Evolutionary conservation across 2,888 invertebrate genomes (phyloP).

Genomic region (Unio pictorum): DNA sequence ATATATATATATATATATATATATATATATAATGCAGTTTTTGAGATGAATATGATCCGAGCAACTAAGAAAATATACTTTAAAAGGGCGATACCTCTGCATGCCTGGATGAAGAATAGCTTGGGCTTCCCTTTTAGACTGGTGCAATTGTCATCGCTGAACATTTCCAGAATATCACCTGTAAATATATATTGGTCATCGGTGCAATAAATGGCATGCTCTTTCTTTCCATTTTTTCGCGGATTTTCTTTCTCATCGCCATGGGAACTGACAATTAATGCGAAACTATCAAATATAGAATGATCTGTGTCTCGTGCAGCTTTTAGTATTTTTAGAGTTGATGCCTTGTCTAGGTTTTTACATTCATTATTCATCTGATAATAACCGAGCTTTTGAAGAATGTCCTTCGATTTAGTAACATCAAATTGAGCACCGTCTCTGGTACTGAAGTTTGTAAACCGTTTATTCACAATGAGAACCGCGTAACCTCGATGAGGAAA

Average conservation of each 20-base stretch:
- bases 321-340: background rate
- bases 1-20: too few species aligned
- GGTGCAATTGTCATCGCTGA: constrained; percentile 14
- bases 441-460: background rate
- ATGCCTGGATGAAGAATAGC: constrained; percentile 11
- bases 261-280: constrained; percentile 12
- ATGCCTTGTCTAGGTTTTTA: constrained; percentile 2
- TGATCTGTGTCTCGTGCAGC: constrained; percentile 5
- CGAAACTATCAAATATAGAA: constrained; percentile 9
- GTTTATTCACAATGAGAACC: constrained; percentile 9
- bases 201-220: constrained; percentile 9
- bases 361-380: background rate
- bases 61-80: too few species aligned
- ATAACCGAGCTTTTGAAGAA: constrained; percentile 8
- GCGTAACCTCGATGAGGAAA: constrained; percentile 5
- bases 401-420: constrained; percentile 1
- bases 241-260: constrained; percentile 9
- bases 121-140: constrained; percentile 12
- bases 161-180: constrained; percentile 10
- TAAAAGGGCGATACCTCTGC: too few species aligned
- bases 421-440: constrained; percentile 8
- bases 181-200: constrained; percentile 11
- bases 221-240: background rate
- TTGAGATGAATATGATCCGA: too few species aligned
- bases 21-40: too few species aligned